Evolutionary conservation across 2,888 invertebrate species (phyloP).

Genomic region (Machimus atricapillus): DNA sequence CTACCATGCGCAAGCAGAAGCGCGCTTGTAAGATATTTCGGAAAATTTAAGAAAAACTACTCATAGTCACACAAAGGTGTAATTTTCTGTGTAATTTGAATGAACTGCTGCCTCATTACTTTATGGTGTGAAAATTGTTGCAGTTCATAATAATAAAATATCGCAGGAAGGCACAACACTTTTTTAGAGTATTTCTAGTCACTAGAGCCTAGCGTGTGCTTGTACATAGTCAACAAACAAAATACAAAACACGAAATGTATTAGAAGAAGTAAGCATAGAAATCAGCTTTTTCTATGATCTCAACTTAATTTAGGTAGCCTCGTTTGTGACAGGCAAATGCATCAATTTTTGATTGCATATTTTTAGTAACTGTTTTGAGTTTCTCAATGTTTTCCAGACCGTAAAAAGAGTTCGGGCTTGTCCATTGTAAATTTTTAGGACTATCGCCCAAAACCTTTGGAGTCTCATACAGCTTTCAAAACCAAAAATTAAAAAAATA

Average conservation of each 20-base stretch:
- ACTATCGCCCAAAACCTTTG: neutral
- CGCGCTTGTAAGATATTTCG: neutral
- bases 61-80: neutral
- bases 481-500: constrained; percentile 42
- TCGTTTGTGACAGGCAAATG: neutral
- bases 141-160: neutral
- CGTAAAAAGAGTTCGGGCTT: neutral
- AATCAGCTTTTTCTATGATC: constrained; percentile 41
- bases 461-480: constrained; percentile 47
- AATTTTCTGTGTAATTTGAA: neutral
- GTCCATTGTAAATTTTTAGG: constrained; percentile 21
- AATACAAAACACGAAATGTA: neutral
- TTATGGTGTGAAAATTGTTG: neutral
- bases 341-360: neutral
- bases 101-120: neutral
- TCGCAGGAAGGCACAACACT: neutral
- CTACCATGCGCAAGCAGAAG: neutral
- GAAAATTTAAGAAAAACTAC: neutral
- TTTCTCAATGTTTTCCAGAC: constrained; percentile 6
- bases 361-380: neutral
- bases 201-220: constrained; percentile 53
- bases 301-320: constrained; percentile 37
- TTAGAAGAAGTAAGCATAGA: constrained; percentile 5
- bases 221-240: neutral
- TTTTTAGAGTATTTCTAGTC: constrained; percentile 56